phyloP scores from a whole-genome alignment of 2,888 invertebrate species.

The Drosophila picticornis region DNA sequence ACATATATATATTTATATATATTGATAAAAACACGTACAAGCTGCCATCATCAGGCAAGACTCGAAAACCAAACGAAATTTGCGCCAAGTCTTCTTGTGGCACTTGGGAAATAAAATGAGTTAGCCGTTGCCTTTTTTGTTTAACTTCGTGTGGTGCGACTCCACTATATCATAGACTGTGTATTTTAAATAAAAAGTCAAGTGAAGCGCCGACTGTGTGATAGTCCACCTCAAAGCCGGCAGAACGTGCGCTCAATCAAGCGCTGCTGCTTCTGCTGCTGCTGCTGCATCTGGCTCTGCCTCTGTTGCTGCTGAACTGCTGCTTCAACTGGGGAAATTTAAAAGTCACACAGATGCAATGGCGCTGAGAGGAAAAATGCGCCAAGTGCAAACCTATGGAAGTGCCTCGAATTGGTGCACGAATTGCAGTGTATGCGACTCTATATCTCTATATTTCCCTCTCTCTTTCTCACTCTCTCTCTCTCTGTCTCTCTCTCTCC shows the following conservation, averaged over 20 bases:
- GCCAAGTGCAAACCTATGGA: constrained; percentile 41
- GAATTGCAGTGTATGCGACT: constrained; percentile 11
- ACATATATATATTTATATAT: background rate
- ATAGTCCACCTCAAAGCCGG: constrained; percentile 46
- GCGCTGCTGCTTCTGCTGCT: constrained; percentile 59
- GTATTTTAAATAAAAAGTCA: constrained; percentile 65
- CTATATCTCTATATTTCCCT: background rate
- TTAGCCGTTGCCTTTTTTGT: constrained; percentile 45
- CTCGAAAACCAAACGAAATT: constrained; percentile 53
- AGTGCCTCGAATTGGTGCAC: constrained; percentile 32
- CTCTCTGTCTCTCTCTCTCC: constrained; percentile 1
- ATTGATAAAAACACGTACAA: constrained; percentile 60
- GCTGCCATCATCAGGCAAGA: constrained; percentile 6
- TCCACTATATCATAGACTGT: constrained; percentile 27
- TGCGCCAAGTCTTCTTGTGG: constrained; percentile 49
- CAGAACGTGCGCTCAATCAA: constrained; percentile 80
- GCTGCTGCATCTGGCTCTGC: constrained; percentile 14
- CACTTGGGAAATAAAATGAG: constrained; percentile 74
- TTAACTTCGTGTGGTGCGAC: constrained; percentile 50
- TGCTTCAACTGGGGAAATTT: constrained; percentile 73
- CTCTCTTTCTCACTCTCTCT: constrained; percentile 21
- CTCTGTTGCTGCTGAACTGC: constrained; percentile 6
- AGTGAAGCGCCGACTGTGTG: constrained; percentile 51
- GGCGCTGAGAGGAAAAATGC: constrained; percentile 39
- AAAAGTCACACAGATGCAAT: constrained; percentile 66